Base-by-base conservation (phyloP, 2,797 vertebrate species). In the Harpagifer antarcticus region DNA sequence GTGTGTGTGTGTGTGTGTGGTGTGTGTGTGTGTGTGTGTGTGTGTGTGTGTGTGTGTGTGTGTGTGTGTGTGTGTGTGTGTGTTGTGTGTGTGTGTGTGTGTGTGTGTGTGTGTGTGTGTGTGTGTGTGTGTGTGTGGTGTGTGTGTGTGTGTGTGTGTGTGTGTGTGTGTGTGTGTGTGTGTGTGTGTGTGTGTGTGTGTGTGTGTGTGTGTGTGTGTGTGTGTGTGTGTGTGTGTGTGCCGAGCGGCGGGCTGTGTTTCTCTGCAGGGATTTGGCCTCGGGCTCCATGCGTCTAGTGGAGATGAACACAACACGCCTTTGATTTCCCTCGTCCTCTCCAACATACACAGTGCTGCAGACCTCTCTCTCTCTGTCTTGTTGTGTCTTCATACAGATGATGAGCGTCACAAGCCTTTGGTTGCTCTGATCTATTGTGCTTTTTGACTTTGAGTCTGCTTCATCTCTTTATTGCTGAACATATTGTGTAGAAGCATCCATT, bases 251-350 rank as follows among this genome's bases (percentile, higher is more conserved):
- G 66, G 65, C 61, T 84, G 72, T 67, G 78, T 77, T 74, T 79
- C 83, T 87, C 74, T 85, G 79, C 85, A 86, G 91, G 87, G 86
- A 83, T 90, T 88, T 91, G 81, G 79, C 86, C 87, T 62, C 50
- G 3, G 78, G 85, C 86, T 86, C 47, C 76, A 23, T 77, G 69
- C 82, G 86, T 76, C 76, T 61, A 43, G 62, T 80, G 76, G 80
- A 84, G 80, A 89, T 74, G 85, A 86, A 83, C 82, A 64, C 68
- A 37, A 49, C 83, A 74, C 0, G 62, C 63, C 84, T 88, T 89
- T 90, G 89, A 86, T 89, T 86, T 80, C 53, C 60, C 50, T 82
- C 72, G 17, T 74, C 72, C 79, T 67, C 69, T 73, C 62, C 56
- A 17, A 63, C 27, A 3, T 54, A 53, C 65, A 62, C 70, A 19